phyloP scores from a whole-genome alignment of 2,797 vertebrate genomes.

The Lateolabrax maculatus region DNA sequence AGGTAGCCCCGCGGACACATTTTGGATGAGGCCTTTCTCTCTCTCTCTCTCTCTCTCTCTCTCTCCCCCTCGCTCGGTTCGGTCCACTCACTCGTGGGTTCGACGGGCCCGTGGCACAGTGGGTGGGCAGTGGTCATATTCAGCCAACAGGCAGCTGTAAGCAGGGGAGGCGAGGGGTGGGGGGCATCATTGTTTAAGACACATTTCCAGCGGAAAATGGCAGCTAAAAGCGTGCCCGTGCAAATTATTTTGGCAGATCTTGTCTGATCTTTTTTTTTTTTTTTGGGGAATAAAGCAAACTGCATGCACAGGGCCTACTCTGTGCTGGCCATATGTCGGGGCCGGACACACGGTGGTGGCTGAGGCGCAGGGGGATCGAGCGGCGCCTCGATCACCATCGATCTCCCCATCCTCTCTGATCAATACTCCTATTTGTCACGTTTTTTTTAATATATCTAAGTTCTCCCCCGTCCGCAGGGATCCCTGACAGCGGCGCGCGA shows the following conservation, averaged over 20 bases:
- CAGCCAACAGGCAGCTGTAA: constrained; percentile 58
- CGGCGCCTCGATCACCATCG: constrained; percentile 45
- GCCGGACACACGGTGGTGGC: constrained; percentile 22
- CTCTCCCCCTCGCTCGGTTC: constrained; percentile 40
- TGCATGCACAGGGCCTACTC: neutral
- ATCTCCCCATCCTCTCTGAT: constrained; percentile 45
- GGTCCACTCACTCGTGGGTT: constrained; percentile 68
- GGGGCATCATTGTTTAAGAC: constrained; percentile 29
- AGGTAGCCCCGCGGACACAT: constrained; percentile 40
- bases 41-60: no score
- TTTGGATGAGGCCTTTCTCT: constrained; percentile 57
- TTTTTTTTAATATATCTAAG: constrained; percentile 57
- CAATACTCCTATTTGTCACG: constrained; percentile 63
- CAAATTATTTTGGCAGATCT: constrained; percentile 9
- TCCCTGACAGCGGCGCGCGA: constrained; percentile 20
- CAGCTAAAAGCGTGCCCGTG: constrained; percentile 6
- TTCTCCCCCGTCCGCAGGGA: constrained; percentile 11
- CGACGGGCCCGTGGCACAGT: constrained; percentile 60
- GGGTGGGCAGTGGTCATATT: constrained; percentile 59
- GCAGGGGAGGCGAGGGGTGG: no score
- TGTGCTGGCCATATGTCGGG: constrained; percentile 6
- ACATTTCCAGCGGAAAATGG: constrained; percentile 27
- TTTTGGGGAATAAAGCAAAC: constrained; percentile 24
- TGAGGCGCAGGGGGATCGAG: constrained; percentile 27
- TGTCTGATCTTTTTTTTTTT: neutral